Evolutionary conservation across 2,888 invertebrate species (phyloP).

Genomic region (Ceratothoa steindachneri): DNA sequence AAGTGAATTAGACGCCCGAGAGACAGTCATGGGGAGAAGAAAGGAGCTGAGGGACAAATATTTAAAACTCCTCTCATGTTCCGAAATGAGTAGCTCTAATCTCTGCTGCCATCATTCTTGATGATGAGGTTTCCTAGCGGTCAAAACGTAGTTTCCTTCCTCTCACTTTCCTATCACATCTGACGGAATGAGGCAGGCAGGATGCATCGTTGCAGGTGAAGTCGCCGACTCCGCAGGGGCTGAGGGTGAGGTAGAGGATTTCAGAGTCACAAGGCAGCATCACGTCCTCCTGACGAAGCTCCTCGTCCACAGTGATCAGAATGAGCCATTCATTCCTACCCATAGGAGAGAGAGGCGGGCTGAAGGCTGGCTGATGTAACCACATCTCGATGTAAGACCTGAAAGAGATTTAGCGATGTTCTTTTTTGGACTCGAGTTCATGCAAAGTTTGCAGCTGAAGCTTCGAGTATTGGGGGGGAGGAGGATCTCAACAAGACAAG

Average conservation of each 20-base stretch:
- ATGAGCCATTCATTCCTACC: background rate
- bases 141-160: too few relatives aligned
- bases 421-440: too few relatives aligned
- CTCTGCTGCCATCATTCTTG: too few relatives aligned
- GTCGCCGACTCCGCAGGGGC: background rate
- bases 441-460: too few relatives aligned
- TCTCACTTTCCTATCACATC: conserved; percentile 2
- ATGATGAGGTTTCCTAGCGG: too few relatives aligned
- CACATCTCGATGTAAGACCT: background rate
- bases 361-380: background rate
- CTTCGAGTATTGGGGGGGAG: too few relatives aligned
- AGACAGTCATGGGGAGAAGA: too few relatives aligned
- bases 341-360: background rate
- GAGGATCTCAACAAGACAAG: too few relatives aligned
- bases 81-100: too few relatives aligned
- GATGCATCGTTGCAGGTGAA: background rate
- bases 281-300: background rate
- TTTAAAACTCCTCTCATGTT: too few relatives aligned
- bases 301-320: background rate
- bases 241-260: background rate
- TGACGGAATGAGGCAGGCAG: background rate
- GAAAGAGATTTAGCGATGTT: background rate
- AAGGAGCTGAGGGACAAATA: too few relatives aligned
- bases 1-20: too few relatives aligned
- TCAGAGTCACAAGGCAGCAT: background rate